Evolutionary conservation across 2,113 vertebrate species (phyloP).

Genomic region (Galbula dea): DNA sequence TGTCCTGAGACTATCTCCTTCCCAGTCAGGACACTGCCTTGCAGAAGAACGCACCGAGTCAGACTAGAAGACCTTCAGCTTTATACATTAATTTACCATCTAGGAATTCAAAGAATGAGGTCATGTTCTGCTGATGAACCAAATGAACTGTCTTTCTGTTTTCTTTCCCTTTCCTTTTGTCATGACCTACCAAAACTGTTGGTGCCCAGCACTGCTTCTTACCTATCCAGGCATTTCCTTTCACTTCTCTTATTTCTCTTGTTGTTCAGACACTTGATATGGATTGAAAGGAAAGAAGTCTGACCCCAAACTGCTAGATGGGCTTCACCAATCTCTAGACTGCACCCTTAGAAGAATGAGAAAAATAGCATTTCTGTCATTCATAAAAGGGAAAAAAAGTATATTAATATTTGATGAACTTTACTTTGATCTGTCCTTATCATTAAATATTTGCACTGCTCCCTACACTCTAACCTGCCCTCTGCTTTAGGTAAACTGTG

Average conservation of each 20-base stretch:
- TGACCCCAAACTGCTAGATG: not conserved
- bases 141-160: not conserved
- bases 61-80: not conserved
- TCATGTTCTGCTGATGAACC: not conserved
- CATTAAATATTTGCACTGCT: not conserved
- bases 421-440: not conserved
- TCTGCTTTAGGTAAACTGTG: not conserved
- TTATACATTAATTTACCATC: not conserved
- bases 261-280: not conserved
- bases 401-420: not conserved
- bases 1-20: not conserved
- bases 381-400: not conserved
- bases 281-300: not conserved
- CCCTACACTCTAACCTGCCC: not conserved
- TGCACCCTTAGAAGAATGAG: not conserved
- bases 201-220: not conserved
- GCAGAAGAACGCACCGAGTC: accelerated
- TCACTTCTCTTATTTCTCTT: not conserved
- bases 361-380: not conserved
- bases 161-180: not conserved
- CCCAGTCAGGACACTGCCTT: not conserved
- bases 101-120: not conserved
- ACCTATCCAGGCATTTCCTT: not conserved
- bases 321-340: not conserved
- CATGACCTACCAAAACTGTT: not conserved